phyloP scores from a whole-genome alignment of 1,140 invertebrate species.

The Drosophila sucinea region DNA sequence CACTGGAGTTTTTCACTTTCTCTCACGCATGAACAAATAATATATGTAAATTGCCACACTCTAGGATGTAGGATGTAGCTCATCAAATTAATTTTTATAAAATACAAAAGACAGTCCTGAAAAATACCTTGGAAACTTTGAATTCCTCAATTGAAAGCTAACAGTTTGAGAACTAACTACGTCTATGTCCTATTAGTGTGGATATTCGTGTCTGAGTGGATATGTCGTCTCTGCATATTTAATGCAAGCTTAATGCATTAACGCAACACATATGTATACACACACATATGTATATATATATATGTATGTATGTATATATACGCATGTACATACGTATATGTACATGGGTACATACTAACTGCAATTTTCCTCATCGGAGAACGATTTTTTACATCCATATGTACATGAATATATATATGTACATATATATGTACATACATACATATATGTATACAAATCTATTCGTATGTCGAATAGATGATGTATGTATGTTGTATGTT shows the following conservation, averaged over 20 bases:
- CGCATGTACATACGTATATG: not conserved
- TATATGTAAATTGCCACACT: not conserved
- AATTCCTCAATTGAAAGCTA: not conserved
- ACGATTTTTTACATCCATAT: not conserved
- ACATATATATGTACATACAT: not conserved
- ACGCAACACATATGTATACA: not conserved
- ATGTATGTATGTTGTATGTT: not conserved
- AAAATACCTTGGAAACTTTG: not conserved
- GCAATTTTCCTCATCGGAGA: not conserved
- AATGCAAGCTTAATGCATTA: slow-evolving; percentile 4
- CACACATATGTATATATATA: slow-evolving; percentile 1
- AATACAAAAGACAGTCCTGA: not conserved
- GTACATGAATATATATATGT: not conserved
- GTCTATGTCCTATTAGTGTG: not conserved
- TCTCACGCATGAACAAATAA: not conserved
- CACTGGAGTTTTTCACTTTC: not conserved
- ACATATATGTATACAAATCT: not conserved
- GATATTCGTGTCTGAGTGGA: not conserved
- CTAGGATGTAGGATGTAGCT: not conserved
- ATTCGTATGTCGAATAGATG: not conserved
- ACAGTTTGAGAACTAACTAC: not conserved
- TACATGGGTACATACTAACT: not conserved
- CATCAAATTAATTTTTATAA: not conserved
- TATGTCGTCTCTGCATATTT: not conserved
- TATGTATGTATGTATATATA: too few species aligned